phyloP scores from a whole-genome alignment of 2,888 invertebrate species.

The Crocallis elinguaria region DNA sequence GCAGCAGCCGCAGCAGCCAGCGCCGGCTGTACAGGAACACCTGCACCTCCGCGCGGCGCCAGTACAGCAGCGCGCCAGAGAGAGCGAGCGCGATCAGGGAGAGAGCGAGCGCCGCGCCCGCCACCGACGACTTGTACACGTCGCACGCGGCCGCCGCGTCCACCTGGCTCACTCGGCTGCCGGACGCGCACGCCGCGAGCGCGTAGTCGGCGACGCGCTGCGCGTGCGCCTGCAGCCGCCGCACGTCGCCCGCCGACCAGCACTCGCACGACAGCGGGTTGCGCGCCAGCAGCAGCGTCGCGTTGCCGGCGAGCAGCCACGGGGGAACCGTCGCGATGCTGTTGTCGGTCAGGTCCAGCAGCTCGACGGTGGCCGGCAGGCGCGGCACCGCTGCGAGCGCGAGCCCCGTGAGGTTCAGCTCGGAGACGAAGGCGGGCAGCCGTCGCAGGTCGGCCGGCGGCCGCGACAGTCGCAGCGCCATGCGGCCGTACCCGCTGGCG shows the following conservation, averaged over 20 bases:
- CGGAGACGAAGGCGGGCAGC: neutral
- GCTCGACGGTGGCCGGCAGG: conserved; percentile 9
- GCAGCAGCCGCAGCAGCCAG: conserved; percentile 29
- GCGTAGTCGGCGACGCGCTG: neutral
- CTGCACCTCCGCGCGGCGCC: conserved; percentile 39
- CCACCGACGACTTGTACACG: conserved; percentile 28
- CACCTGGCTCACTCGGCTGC: conserved; percentile 11
- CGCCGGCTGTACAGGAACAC: conserved; percentile 36
- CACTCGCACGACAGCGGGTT: conserved; percentile 47
- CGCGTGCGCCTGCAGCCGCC: neutral
- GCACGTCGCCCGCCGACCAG: conserved; percentile 4
- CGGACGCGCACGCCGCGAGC: conserved; percentile 11
- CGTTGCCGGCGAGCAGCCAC: conserved; percentile 16
- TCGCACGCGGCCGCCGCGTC: conserved; percentile 43
- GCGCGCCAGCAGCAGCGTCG: conserved; percentile 28
- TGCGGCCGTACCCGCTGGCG: conserved; percentile 6
- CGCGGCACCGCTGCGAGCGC: conserved; percentile 2
- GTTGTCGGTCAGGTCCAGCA: conserved; percentile 38
- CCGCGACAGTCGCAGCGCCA: neutral
- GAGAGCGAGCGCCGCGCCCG: conserved; percentile 28
- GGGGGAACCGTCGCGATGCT: conserved; percentile 26
- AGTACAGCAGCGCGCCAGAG: conserved; percentile 22
- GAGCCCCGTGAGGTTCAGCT: conserved; percentile 2
- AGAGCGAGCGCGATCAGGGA: conserved; percentile 4
- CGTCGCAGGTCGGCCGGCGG: neutral